phyloP scores from a whole-genome alignment of 2,888 invertebrate species.

The Drosophila mimica region DNA sequence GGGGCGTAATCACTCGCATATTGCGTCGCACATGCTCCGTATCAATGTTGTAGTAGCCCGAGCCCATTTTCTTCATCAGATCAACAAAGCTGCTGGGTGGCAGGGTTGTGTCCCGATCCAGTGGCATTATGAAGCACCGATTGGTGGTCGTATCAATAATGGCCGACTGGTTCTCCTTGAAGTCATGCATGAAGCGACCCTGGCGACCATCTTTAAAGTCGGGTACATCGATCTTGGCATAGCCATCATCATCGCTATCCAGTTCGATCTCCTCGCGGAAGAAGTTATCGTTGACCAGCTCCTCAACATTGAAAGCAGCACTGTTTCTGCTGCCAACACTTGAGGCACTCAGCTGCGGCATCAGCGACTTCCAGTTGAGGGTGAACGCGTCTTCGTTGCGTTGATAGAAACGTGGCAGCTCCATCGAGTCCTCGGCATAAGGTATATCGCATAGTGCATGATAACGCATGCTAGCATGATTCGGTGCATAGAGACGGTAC shows the following conservation, averaged over 20 bases:
- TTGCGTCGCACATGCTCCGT: constrained; percentile 91
- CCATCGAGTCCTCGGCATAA: constrained; percentile 78
- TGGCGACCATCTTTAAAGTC: constrained; percentile 92
- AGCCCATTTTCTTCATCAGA: constrained; percentile 91
- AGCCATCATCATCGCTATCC: constrained; percentile 89
- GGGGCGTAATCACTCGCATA: constrained; percentile 91
- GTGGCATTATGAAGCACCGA: constrained; percentile 96
- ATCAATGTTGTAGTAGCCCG: constrained; percentile 92
- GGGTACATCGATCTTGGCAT: constrained; percentile 94
- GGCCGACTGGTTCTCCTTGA: constrained; percentile 90
- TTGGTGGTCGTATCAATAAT: constrained; percentile 91
- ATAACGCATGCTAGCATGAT: constrained; percentile 86
- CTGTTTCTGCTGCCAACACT: constrained; percentile 21
- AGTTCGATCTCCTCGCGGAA: constrained; percentile 94
- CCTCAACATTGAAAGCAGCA: constrained; percentile 39
- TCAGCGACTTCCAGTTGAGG: constrained; percentile 72
- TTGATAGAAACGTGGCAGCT: constrained; percentile 80
- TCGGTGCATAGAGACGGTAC: constrained; percentile 90
- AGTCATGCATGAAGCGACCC: constrained; percentile 96
- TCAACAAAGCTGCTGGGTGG: constrained; percentile 93
- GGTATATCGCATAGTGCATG: constrained; percentile 84
- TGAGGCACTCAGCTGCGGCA: constrained; percentile 58
- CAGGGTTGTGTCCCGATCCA: constrained; percentile 91
- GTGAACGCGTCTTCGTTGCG: constrained; percentile 80
- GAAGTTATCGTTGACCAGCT: constrained; percentile 84